Evolutionary conservation across 23 tunicate species (phyloP).

Genomic region (Corella eumyota): DNA sequence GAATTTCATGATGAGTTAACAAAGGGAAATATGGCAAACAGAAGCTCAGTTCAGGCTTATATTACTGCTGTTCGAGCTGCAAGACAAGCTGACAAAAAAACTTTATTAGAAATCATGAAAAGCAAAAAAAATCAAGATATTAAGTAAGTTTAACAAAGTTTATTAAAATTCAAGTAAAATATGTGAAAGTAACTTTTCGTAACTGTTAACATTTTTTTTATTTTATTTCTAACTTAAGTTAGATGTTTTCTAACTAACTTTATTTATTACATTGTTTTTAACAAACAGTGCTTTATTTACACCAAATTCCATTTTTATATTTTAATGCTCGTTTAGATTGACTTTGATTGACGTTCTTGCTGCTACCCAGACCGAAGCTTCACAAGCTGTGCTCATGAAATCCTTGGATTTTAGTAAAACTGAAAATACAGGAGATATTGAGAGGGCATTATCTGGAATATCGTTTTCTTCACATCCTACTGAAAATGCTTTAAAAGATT

Average conservation of each 20-base stretch:
- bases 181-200: too few species aligned
- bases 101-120: constrained; percentile 44
- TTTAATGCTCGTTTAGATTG: constrained; percentile 17
- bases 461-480: constrained; percentile 94
- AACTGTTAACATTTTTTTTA: too few species aligned
- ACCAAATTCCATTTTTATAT: too few species aligned
- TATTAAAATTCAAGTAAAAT: too few species aligned
- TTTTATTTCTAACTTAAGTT: not conserved
- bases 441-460: constrained; percentile 75
- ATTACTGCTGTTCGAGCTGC: constrained; percentile 91
- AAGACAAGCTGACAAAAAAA: constrained; percentile 75
- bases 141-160: constrained; percentile 21
- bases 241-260: not conserved
- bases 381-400: constrained; percentile 62
- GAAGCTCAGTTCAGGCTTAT: constrained; percentile 78
- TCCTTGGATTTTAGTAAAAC: constrained; percentile 44
- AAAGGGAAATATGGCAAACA: constrained; percentile 84
- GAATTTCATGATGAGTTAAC: constrained; percentile 32
- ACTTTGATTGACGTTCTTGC: constrained; percentile 78
- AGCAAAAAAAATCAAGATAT: constrained; percentile 53
- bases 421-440: constrained; percentile 63
- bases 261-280: not conserved
- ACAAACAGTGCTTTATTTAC: not conserved
- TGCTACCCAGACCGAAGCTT: constrained; percentile 72
- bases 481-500: constrained; percentile 29